phyloP scores from a whole-genome alignment of 2,888 invertebrate species.

The Eledona agricola region DNA sequence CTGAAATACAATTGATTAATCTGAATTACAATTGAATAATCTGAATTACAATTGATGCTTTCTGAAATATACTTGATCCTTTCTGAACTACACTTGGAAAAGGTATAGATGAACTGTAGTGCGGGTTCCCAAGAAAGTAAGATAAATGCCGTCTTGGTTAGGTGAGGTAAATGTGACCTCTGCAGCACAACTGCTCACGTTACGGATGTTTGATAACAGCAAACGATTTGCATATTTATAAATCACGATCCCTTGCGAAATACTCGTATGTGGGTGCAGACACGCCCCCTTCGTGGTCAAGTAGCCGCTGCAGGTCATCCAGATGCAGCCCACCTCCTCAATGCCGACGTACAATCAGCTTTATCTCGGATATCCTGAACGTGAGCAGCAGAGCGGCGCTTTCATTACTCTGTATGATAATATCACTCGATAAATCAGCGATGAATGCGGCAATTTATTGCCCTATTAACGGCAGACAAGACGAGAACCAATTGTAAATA shows the following conservation, averaged over 20 bases:
- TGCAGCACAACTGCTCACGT: no score
- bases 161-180: no score
- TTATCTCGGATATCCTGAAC: conserved; percentile 38
- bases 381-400: conserved; percentile 42
- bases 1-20: no score
- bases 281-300: background rate
- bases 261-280: conserved; percentile 11
- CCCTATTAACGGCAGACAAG: conserved; percentile 58
- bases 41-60: no score
- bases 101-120: no score
- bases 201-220: conserved; percentile 18
- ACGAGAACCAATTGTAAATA: conserved; percentile 60
- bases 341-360: conserved; percentile 39
- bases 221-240: conserved; percentile 24
- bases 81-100: no score
- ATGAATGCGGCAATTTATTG: conserved; percentile 59
- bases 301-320: conserved; percentile 7
- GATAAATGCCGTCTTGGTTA: no score
- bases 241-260: conserved; percentile 17
- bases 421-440: conserved; percentile 58
- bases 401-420: conserved; percentile 52
- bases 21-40: no score
- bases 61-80: no score
- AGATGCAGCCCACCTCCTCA: conserved; percentile 13
- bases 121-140: no score